A percentile compares a stretch with the other conserved stretches of the same genome.
These are phyloP conservation scores for Hydropsyche betteni DNA, from an alignment of 2,888 invertebrate genomes.

Conservation along the genomic window DNA sequence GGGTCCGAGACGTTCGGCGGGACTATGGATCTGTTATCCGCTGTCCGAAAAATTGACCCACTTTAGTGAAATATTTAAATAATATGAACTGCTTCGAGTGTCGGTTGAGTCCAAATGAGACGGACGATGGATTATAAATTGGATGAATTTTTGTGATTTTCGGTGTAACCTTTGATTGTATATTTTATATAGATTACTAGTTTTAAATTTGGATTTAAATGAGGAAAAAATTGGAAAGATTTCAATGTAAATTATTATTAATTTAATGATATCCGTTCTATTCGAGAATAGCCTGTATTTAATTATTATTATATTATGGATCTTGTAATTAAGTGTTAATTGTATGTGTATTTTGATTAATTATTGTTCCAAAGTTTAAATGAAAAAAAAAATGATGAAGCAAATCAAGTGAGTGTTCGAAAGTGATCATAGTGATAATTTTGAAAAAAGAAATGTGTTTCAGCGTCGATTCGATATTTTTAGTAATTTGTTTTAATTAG, in stretches of 20 bases:
- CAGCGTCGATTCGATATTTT: background rate
- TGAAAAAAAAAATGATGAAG: conserved; percentile 23
- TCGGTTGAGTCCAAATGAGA: background rate
- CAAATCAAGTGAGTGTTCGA: conserved; percentile 23
- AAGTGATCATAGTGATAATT: conserved; percentile 24
- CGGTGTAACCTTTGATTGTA: conserved; percentile 38
- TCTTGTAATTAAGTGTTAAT: conserved; percentile 44
- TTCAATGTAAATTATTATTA: conserved; percentile 43
- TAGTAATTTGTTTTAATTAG: conserved; percentile 1
- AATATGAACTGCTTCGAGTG: conserved; percentile 49
- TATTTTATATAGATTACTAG: conserved; percentile 33
- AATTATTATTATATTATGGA: conserved; percentile 23
- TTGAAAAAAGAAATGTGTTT: conserved; percentile 4
- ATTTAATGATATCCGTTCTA: conserved; percentile 50
- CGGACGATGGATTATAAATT: background rate
- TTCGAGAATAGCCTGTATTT: conserved; percentile 36
- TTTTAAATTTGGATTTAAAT: background rate
- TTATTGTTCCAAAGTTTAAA: conserved; percentile 52
- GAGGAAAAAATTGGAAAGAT: conserved; percentile 25
- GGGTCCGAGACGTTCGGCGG: conserved; percentile 39
- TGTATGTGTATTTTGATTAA: conserved; percentile 52
- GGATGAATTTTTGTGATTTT: conserved; percentile 36
- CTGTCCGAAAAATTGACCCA: conserved; percentile 65
- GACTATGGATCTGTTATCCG: conserved; percentile 67
- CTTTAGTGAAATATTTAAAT: conserved; percentile 62